phyloP scores from a whole-genome alignment of 2,113 vertebrate genomes.

The Glaucomys volans region DNA sequence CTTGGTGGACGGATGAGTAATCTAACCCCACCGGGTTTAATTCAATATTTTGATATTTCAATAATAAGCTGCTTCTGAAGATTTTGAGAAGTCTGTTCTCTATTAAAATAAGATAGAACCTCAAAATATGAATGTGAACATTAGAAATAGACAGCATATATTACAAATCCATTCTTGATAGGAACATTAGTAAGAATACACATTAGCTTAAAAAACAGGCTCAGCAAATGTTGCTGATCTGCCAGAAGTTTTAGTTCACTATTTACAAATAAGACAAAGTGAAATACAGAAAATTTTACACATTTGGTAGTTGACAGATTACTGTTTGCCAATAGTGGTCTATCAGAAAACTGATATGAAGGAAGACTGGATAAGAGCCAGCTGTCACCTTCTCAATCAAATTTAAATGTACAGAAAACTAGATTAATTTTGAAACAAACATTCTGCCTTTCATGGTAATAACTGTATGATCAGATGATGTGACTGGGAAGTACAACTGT shows the following conservation, averaged over 20 bases:
- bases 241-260: slow-evolving; percentile 88
- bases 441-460: slow-evolving; percentile 84
- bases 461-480: slow-evolving; percentile 67
- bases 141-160: slow-evolving; percentile 91
- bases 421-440: slow-evolving; percentile 81
- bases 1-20: slow-evolving; percentile 82
- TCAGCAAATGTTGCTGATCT: slow-evolving; percentile 91
- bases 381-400: slow-evolving; percentile 84
- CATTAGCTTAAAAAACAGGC: slow-evolving; percentile 90
- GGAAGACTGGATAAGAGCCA: slow-evolving; percentile 88
- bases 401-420: slow-evolving; percentile 83
- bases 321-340: slow-evolving; percentile 88
- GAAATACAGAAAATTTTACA: slow-evolving; percentile 92
- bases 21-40: slow-evolving; percentile 82
- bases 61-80: slow-evolving; percentile 90
- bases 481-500: slow-evolving; percentile 59
- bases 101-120: slow-evolving; percentile 90
- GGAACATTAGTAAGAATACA: slow-evolving; percentile 92
- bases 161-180: slow-evolving; percentile 90
- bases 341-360: slow-evolving; percentile 88
- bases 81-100: slow-evolving; percentile 87
- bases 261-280: slow-evolving; percentile 93
- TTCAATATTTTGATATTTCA: slow-evolving; percentile 83
- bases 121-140: slow-evolving; percentile 89
- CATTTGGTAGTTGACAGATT: slow-evolving; percentile 90